phyloP scores from a whole-genome alignment of 1,140 invertebrate species.

The Drosophila takahashii region DNA sequence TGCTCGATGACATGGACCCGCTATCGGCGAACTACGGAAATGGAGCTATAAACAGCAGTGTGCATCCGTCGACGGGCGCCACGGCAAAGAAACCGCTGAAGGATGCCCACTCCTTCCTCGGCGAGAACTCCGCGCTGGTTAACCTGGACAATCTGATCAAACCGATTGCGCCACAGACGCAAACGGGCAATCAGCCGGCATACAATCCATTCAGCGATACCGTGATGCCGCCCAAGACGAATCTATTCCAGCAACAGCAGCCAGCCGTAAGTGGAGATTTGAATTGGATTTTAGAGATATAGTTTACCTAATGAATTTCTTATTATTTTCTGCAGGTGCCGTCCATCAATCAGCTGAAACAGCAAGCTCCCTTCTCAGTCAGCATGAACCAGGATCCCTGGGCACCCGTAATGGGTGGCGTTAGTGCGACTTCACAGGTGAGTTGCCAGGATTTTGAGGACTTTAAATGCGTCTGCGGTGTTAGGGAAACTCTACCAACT shows the following conservation, averaged over 20 bases:
- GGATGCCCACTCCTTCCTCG: constrained; percentile 96
- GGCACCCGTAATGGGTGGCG: constrained; percentile 79
- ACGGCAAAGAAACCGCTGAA: constrained; percentile 88
- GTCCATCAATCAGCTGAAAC: constrained; percentile 86
- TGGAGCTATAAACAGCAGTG: constrained; percentile 29
- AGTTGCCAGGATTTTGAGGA: constrained; percentile 26
- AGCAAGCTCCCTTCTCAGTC: constrained; percentile 84
- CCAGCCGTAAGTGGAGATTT: constrained; percentile 73
- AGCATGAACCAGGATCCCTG: constrained; percentile 84
- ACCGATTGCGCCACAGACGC: constrained; percentile 82
- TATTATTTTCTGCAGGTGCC: constrained; percentile 73
- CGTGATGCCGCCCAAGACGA: constrained; percentile 83
- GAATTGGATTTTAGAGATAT: not conserved
- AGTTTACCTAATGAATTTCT: not conserved
- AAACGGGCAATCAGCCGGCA: constrained; percentile 61
- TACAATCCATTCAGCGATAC: constrained; percentile 84
- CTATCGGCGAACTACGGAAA: constrained; percentile 72
- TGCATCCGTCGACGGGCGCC: constrained; percentile 73
- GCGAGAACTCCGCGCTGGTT: constrained; percentile 96
- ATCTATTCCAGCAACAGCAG: constrained; percentile 85
- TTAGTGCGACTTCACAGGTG: constrained; percentile 74
- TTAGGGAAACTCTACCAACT: constrained; percentile 34
- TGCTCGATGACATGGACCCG: constrained; percentile 83
- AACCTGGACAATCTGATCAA: constrained; percentile 98
- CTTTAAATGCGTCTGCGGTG: constrained; percentile 18